Percentiles rank a stretch among this genome's conserved stretches.
Evolutionary conservation across 2,888 invertebrate genomes (phyloP).

Genomic region (Melinaea marsaeus): DNA sequence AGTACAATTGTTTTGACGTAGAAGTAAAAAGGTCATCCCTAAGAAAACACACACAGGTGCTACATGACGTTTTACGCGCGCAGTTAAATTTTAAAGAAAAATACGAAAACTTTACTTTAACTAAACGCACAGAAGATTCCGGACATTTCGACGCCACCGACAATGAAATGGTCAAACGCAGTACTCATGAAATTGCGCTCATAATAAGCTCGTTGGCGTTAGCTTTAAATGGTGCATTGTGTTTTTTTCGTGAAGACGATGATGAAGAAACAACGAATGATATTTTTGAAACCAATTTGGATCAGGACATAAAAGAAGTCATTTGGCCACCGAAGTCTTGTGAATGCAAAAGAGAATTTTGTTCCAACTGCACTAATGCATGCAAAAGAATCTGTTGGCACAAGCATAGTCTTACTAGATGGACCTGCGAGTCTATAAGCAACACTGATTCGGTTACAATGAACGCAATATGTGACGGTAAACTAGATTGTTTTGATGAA

Average conservation of each 20-base stretch:
- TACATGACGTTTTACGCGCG: conserved; percentile 42
- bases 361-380: conserved; percentile 42
- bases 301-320: conserved; percentile 23
- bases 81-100: conserved; percentile 47
- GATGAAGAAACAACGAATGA: conserved; percentile 24
- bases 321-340: conserved; percentile 44
- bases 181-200: conserved; percentile 41
- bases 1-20: conserved; percentile 41
- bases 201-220: conserved; percentile 46
- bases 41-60: conserved; percentile 39
- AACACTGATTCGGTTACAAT: conserved; percentile 43
- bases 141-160: conserved; percentile 15
- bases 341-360: conserved; percentile 43
- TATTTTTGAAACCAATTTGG: conserved; percentile 21
- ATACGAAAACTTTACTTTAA: conserved; percentile 22
- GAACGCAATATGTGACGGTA: conserved; percentile 60
- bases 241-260: conserved; percentile 34
- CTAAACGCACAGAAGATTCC: conserved; percentile 4
- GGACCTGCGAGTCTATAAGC: conserved; percentile 49
- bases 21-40: conserved; percentile 34
- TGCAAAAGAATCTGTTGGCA: conserved; percentile 56
- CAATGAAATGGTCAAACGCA: conserved; percentile 12
- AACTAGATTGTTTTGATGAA: conserved; percentile 62
- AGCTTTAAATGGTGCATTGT: conserved; percentile 46
- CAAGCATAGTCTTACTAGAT: conserved; percentile 46